These are phyloP conservation scores for Centropus unirufus DNA, from an alignment of 2,113 vertebrate species.

Conservation along the genomic window DNA sequence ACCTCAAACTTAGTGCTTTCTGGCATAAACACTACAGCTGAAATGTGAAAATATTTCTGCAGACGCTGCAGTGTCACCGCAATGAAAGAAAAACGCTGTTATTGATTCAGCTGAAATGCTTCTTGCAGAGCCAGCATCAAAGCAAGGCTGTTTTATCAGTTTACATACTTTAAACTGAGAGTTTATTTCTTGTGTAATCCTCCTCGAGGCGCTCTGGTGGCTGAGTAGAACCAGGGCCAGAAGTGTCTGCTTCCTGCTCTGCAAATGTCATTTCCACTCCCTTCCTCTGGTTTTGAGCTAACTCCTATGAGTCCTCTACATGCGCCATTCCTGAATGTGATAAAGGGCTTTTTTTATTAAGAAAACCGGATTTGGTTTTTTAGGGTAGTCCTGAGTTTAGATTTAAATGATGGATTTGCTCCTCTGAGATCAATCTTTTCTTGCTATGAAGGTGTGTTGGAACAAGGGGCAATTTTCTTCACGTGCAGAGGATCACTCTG, in stretches of 20 bases:
- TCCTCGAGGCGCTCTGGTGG: not conserved
- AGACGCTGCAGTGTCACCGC: conserved; percentile 12
- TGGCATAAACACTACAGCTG: conserved; percentile 24
- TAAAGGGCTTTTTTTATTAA: not conserved
- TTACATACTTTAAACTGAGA: conserved; percentile 56
- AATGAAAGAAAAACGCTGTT: not conserved
- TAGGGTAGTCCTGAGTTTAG: not conserved
- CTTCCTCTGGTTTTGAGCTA: not conserved
- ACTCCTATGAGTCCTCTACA: not conserved
- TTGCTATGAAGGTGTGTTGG: not conserved
- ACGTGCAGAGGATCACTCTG: not conserved
- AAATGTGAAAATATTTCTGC: conserved; percentile 37
- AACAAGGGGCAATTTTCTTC: not conserved
- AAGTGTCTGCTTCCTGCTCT: conserved; percentile 41
- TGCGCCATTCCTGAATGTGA: not conserved
- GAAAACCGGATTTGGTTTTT: not conserved
- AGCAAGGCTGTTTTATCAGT: conserved; percentile 69
- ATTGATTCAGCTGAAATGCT: conserved; percentile 63
- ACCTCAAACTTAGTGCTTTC: conserved; percentile 9
- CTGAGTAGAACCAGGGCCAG: conserved; percentile 25
- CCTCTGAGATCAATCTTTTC: not conserved
- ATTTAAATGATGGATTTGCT: not conserved
- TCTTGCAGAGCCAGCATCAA: conserved; percentile 64
- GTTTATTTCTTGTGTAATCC: conserved; percentile 64
- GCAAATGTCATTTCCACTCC: conserved; percentile 33